Base-by-base conservation (phyloP, 2,888 invertebrate genomes). In the Cylloceria caligata region DNA sequence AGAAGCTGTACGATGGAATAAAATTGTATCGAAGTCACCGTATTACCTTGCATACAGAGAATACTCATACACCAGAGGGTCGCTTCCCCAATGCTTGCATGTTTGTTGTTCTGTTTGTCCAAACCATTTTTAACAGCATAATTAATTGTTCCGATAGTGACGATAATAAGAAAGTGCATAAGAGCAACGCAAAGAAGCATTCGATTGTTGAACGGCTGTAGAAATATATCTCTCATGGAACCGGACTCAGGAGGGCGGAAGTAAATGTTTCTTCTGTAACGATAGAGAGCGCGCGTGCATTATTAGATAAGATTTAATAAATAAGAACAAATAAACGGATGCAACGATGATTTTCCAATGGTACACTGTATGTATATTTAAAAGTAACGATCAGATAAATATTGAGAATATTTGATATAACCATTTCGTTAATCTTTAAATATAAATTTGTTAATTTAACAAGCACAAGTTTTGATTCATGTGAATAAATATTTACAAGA, bases 1-100 rank as follows among this genome's bases (percentile, higher is more conserved):
- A 3, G 21, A 9, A 1, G 3, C 16, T 55, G 0, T 5, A n/a
- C 13, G 13, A 55, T 45, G 21, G 24, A 73, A 19, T 42, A 0
- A 30, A 34, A 69, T 9, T 52, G 36, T 65, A 57, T 52, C 0
- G 21, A 73, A 60, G 19, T 34, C 19, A 5, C 2, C 49, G 62
- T 30, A 42, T n/a, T 81, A 95, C 95, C 95, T 94, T 95, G 95
- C 92, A 95, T 95, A 86, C 95, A 95, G 85, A 95, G 93, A 84
- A 95, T 94, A 69, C 95, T 95, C 36, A 94, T 93, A 13, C 95
- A 94, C 95, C 95, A 95, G 55, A 95, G 91, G 0, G 94, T 88
- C 0, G 95, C 94, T 85, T 95, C 95, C 0, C 94, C 93, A 27
- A 93, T 93, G 3, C 91, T 91, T 60, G 88, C 89, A 19, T 87